These are phyloP conservation scores for Chromis chromis DNA, from an alignment of 2,797 vertebrate genomes.

Conservation along the genomic window DNA sequence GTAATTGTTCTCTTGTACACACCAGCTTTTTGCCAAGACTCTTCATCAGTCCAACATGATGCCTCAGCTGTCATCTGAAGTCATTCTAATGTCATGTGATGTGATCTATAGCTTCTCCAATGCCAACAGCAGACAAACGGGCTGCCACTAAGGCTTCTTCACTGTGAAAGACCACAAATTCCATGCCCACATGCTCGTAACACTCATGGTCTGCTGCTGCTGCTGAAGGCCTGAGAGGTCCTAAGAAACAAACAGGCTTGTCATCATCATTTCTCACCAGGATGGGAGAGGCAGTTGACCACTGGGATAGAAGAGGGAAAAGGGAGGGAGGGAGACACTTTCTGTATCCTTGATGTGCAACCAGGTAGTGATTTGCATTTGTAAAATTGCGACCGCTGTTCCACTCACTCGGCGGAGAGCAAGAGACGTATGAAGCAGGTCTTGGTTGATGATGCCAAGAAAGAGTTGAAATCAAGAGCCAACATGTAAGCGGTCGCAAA, in stretches of 20 bases:
- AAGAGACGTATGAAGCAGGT: constrained; percentile 12
- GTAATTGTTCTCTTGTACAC: not conserved
- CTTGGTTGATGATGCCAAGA: constrained; percentile 11
- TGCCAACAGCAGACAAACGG: constrained; percentile 8
- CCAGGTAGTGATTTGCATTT: constrained; percentile 39
- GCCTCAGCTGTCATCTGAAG: not conserved
- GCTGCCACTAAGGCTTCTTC: constrained; percentile 17
- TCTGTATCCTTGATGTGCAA: constrained; percentile 38
- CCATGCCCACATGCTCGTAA: constrained; percentile 8
- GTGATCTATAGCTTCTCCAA: not conserved
- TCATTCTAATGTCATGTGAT: not conserved
- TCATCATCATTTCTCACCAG: constrained; percentile 42
- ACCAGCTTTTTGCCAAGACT: not conserved
- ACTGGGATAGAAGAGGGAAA: constrained; percentile 22
- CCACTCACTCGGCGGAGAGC: constrained; percentile 16
- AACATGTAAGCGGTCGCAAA: not conserved
- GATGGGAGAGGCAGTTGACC: constrained; percentile 15
- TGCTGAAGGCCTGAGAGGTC: constrained; percentile 30
- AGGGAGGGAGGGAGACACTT: constrained; percentile 15
- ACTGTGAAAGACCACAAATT: constrained; percentile 19
- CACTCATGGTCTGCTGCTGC: constrained; percentile 20
- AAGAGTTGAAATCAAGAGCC: constrained; percentile 14
- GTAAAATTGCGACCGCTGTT: constrained; percentile 29
- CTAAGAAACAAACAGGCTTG: constrained; percentile 37
- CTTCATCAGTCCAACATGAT: not conserved